Evolutionary conservation across 2,888 invertebrate species (phyloP), one percentile per base, ranked within the genome.

Genomic region (Lottia gigantea): DNA sequence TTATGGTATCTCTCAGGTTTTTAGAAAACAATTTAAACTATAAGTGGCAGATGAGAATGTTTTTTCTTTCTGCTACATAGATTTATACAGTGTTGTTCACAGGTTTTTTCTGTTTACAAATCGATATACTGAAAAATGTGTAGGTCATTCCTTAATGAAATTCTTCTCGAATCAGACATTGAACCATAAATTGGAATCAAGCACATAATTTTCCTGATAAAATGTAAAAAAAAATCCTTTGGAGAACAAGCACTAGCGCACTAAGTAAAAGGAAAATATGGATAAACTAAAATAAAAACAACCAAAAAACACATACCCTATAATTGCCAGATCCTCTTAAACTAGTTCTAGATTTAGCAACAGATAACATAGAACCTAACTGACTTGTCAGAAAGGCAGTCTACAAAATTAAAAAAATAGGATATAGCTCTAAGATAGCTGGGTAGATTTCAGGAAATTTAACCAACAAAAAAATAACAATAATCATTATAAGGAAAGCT

Each of bases 351-450:
- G 79, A 78, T 64, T 73, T 80, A 25, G 74, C 78, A 68, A 76
- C 70, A 6, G 77, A 74, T 49, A 82, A 66, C 76, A 77, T 79
- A 45, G 83, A 82, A 15, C 81, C 81, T 61, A 81, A 64, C 64
- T 76, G 74, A 55, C 76, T 78, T 12, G 80, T 78, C 63, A 75
- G 46, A 71, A 79, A 68, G 16, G 76, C 73, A 55, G 80, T 78
- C 80, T 80, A 70, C 6, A 69, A 71, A 12, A 69, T 19, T n/a
- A n/a, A n/a, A 25, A 40, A 63, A 47, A 46, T 11, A 40, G 11
- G 11, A 40, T 14, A 65, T 8, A 65, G 8, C 25, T 12, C 23
- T 16, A 31, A 40, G 40, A 25, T 16, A 31, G 62, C 15, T 45
- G 2, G n/a, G 25, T n/a, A 65, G 19, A 46, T 16, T 19, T 8